phyloP scores from a whole-genome alignment of 2,113 vertebrate species.

The Crotalus tigris region DNA sequence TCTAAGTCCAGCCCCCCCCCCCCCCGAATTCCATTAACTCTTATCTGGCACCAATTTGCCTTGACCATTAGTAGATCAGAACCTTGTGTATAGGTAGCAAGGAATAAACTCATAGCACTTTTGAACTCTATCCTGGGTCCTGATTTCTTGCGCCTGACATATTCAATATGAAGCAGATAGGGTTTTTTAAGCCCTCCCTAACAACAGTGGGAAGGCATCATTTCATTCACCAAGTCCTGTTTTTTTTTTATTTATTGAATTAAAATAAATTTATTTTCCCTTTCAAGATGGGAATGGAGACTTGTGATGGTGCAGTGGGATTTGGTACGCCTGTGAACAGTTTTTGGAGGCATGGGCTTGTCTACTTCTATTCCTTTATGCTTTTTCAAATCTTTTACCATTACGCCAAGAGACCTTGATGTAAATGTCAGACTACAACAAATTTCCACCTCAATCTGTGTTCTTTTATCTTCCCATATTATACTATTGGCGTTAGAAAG shows the following conservation, averaged over 20 bases:
- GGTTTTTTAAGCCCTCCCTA: not conserved
- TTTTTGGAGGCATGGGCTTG: not conserved
- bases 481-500: not conserved
- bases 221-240: not conserved
- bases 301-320: not conserved
- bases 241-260: not conserved
- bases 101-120: not conserved
- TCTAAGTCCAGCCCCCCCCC: not conserved
- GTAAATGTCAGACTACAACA: not conserved
- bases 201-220: not conserved
- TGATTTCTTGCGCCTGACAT: not conserved
- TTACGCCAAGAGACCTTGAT: not conserved
- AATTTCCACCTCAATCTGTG: not conserved
- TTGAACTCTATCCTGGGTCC: not conserved
- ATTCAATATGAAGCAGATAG: not conserved
- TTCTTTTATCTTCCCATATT: not conserved
- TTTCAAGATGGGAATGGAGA: not conserved
- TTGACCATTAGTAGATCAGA: not conserved
- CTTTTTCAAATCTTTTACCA: not conserved
- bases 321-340: not conserved
- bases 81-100: not conserved
- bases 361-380: not conserved
- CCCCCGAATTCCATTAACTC: no score
- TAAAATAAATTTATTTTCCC: not conserved
- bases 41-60: not conserved